Percentiles rank a stretch among this genome's conserved stretches.
Conservation (phyloP, 2,113 vertebrate genomes). For the Gopherus evgoodei region DNA sequence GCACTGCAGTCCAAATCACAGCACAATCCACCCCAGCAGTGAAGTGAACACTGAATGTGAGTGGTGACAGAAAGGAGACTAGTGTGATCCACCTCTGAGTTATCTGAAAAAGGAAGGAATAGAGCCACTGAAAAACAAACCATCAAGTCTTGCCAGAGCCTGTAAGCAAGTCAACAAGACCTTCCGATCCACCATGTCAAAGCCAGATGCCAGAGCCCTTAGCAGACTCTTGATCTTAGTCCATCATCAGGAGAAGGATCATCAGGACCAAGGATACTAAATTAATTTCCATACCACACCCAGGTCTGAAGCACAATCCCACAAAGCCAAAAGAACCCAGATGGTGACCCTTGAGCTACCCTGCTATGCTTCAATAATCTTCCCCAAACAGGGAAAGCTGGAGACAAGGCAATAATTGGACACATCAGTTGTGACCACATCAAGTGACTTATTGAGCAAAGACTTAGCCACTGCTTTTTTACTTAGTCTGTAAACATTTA, state of each 20-base stretch:
- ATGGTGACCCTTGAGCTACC: neutral
- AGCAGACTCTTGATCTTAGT: neutral
- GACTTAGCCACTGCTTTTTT: neutral
- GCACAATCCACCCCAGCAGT: slow-evolving; percentile 6
- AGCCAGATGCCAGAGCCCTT: neutral
- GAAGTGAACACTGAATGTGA: neutral
- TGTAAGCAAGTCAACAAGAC: neutral
- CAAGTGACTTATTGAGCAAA: neutral
- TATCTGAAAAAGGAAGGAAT: slow-evolving; percentile 23
- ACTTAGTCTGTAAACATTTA: neutral
- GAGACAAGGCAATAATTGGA: neutral
- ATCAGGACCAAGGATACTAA: neutral
- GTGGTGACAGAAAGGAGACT: neutral
- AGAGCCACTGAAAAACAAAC: slow-evolving; percentile 19
- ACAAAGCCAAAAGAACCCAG: neutral
- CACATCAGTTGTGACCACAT: neutral
- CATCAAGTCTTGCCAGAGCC: slow-evolving; percentile 37
- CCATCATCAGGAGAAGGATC: neutral
- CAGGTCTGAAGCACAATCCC: neutral
- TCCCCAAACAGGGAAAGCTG: accelerated
- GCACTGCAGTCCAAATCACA: slow-evolving; percentile 1
- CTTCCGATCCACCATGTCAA: neutral
- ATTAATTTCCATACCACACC: neutral
- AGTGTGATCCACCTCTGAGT: neutral
- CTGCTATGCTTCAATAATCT: neutral